These are phyloP conservation scores for Ischnus inquisitorius DNA, from an alignment of 2,888 invertebrate genomes.

Conservation along the genomic window DNA sequence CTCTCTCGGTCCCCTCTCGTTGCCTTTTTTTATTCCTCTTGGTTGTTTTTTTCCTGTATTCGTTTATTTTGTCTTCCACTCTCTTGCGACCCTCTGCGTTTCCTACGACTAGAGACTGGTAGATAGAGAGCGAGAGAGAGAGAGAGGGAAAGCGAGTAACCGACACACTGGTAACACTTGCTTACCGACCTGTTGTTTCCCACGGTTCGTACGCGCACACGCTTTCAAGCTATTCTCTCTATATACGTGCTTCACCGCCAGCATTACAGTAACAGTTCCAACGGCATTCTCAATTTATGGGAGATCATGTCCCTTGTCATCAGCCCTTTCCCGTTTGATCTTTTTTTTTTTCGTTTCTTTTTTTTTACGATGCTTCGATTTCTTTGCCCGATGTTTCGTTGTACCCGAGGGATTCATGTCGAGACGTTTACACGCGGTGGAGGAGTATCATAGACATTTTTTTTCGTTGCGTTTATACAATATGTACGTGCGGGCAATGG, in stretches of 20 bases:
- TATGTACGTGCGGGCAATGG: neutral
- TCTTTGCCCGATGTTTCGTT: neutral
- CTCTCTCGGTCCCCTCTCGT: constrained; percentile 66
- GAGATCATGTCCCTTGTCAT: constrained; percentile 4
- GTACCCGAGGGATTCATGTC: constrained; percentile 4
- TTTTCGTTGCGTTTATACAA: neutral
- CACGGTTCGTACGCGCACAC: constrained; percentile 18
- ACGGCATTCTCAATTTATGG: constrained; percentile 4
- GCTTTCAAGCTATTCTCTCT: constrained; percentile 6
- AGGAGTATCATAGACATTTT: neutral
- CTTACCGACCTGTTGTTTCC: constrained; percentile 18
- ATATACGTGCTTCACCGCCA: neutral
- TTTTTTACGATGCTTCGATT: neutral
- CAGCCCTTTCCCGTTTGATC: neutral
- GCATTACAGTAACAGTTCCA: neutral
- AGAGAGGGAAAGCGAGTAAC: neutral
- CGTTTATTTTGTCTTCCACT: constrained; percentile 71
- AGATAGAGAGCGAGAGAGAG: neutral
- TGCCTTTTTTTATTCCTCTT: constrained; percentile 54
- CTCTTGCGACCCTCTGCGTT: constrained; percentile 65
- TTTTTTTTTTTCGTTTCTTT: neutral
- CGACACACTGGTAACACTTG: constrained; percentile 13
- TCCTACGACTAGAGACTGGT: constrained; percentile 16
- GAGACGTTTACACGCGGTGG: neutral
- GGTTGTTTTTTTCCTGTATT: constrained; percentile 59